Evolutionary conservation across 2,888 invertebrate genomes (phyloP).

Genomic region (Drosophila cognata): DNA sequence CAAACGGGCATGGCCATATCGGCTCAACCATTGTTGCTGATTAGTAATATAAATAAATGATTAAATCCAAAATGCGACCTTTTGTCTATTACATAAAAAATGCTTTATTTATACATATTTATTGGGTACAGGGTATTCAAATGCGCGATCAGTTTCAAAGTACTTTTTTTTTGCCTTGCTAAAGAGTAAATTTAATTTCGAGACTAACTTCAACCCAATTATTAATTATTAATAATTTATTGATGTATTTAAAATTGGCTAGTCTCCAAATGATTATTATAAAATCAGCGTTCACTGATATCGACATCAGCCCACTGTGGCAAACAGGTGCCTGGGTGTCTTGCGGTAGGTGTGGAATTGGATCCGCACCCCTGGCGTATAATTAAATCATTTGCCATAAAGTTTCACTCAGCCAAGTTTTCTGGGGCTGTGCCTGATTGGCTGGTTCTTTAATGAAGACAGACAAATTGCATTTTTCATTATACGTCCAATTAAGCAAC

Average conservation of each 20-base stretch:
- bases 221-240: background rate
- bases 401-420: slow-evolving; percentile 33
- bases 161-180: background rate
- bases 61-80: background rate
- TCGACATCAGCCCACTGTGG: background rate
- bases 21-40: background rate
- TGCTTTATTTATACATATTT: background rate
- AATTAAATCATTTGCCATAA: slow-evolving; percentile 64
- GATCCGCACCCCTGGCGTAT: slow-evolving; percentile 43
- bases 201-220: background rate
- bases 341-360: slow-evolving; percentile 34
- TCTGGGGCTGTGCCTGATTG: background rate
- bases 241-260: background rate
- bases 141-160: background rate
- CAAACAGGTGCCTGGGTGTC: background rate
- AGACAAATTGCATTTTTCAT: background rate
- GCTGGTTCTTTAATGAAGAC: slow-evolving; percentile 4
- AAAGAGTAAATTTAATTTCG: background rate
- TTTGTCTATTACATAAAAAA: background rate
- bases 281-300: background rate
- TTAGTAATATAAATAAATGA: background rate
- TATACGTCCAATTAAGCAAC: background rate
- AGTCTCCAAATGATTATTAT: background rate
- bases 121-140: background rate
- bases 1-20: background rate